These are phyloP conservation scores for Rapana venosa DNA, from an alignment of 2,888 invertebrate species.

Conservation along the genomic window DNA sequence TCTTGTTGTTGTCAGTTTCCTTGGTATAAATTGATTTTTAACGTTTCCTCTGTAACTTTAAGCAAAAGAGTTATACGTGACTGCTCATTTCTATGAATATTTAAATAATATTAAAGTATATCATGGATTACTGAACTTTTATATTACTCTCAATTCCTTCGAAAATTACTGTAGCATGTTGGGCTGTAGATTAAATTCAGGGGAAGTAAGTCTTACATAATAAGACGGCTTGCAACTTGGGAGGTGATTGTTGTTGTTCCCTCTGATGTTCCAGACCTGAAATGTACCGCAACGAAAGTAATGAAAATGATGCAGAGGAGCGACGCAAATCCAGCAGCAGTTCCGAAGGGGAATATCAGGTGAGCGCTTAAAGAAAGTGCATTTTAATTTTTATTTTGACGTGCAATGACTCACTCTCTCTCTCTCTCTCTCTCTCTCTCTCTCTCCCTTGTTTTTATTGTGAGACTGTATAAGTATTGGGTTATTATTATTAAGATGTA, in stretches of 20 bases:
- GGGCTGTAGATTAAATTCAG: slow-evolving; percentile 15
- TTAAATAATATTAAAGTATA: too few relatives aligned
- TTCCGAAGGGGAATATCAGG: slow-evolving; percentile 55
- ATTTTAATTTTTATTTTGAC: neutral
- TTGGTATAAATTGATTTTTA: slow-evolving; percentile 28
- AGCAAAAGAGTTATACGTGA: too few relatives aligned
- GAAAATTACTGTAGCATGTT: neutral
- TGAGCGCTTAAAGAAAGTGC: slow-evolving; percentile 3
- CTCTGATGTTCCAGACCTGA: neutral
- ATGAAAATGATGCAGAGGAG: slow-evolving; percentile 52
- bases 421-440: neutral
- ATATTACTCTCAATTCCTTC: neutral
- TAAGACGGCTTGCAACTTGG: neutral
- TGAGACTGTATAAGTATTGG: too few relatives aligned
- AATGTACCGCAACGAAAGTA: slow-evolving; percentile 34
- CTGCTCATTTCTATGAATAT: too few relatives aligned
- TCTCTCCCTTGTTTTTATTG: too few relatives aligned
- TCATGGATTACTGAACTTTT: too few relatives aligned
- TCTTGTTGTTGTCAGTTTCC: slow-evolving; percentile 54
- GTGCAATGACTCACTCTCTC: neutral
- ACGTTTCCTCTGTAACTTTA: too few relatives aligned
- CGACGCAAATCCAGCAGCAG: slow-evolving; percentile 48
- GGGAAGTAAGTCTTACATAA: neutral
- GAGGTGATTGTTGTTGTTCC: neutral
- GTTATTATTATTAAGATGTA: too few relatives aligned